phyloP scores from a whole-genome alignment of 2,888 invertebrate species.

The Ephialtes manifestator region DNA sequence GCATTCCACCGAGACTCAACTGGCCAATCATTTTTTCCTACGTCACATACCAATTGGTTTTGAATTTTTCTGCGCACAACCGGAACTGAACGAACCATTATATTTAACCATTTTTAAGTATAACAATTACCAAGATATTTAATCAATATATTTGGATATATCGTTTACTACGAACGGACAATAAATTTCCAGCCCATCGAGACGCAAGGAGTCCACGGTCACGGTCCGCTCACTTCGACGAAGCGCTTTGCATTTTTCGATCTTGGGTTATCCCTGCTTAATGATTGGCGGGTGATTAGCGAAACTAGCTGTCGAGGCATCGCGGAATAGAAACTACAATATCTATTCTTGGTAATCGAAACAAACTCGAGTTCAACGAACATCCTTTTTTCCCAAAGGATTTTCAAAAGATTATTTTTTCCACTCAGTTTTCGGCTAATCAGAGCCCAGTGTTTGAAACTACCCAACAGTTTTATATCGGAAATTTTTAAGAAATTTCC shows the following conservation, averaged over 20 bases:
- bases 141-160: not conserved
- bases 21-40: constrained; percentile 35
- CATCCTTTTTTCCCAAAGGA: not conserved
- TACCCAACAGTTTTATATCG: too few species aligned
- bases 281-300: constrained; percentile 68
- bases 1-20: constrained; percentile 25
- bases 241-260: constrained; percentile 76
- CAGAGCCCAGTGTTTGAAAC: too few species aligned
- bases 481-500: too few species aligned
- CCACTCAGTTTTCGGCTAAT: too few species aligned
- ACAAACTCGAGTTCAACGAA: constrained; percentile 17
- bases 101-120: not conserved
- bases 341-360: constrained; percentile 15
- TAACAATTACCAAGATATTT: not conserved
- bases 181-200: constrained; percentile 57
- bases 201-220: constrained; percentile 74
- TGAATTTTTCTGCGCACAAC: constrained; percentile 44
- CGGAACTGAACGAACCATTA: not conserved
- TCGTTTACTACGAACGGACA: constrained; percentile 34
- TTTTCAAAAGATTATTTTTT: not conserved
- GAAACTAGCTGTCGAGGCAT: constrained; percentile 16
- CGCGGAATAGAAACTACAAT: constrained; percentile 38
- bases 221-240: constrained; percentile 78
- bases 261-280: constrained; percentile 72
- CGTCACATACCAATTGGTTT: not conserved